Base-by-base conservation (phyloP, 2,888 invertebrate species). In the Cataglyphis livida region DNA sequence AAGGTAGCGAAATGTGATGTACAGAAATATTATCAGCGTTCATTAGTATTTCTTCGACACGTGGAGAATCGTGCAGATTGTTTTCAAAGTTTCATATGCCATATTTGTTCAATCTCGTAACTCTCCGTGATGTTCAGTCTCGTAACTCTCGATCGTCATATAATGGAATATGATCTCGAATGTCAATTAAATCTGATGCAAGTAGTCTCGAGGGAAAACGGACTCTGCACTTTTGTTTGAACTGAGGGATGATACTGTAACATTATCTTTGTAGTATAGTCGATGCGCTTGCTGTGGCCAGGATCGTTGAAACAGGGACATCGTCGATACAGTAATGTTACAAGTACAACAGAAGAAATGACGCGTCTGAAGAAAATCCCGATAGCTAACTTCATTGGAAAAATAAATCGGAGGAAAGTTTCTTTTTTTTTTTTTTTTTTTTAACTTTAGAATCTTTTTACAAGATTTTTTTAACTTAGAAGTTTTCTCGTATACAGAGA, bases 171-270 rank as follows among this genome's bases (percentile, higher is more conserved):
- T 62, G 38, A 64, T 59, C 28, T 59, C 25, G 32, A 61, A 32
- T 25, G 41, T 65, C 25, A 65, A 65, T 44, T 65, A 65, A 65
- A 65, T 25, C 65, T 15, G 25, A 41, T 28, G 44, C 9, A 18
- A 44, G 25, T 3, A 25, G 25, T 65, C 41, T 41, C 25, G 41
- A 4, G 41, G 12, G 41, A 65, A 25, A 7, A 6, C 9, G 7
- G 65, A 25, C 6, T 41, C 6, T 15, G 18, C 15, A 41, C 41
- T 65, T 65, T 44, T 44, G 25, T 65, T 65, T 65, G 44, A 65
- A 44, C 44, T 41, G 44, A 65, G 44, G 21, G 44, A 44, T 21
- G 25, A 65, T 65, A 25, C 65, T 7, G 66, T n/a, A 66, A 66
- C n/a, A 28, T 66, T 44, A 66, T n/a, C 28, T 48, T 48, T 28